Base-by-base conservation (phyloP, 2,888 invertebrate genomes). In the Tipula vernalis region DNA sequence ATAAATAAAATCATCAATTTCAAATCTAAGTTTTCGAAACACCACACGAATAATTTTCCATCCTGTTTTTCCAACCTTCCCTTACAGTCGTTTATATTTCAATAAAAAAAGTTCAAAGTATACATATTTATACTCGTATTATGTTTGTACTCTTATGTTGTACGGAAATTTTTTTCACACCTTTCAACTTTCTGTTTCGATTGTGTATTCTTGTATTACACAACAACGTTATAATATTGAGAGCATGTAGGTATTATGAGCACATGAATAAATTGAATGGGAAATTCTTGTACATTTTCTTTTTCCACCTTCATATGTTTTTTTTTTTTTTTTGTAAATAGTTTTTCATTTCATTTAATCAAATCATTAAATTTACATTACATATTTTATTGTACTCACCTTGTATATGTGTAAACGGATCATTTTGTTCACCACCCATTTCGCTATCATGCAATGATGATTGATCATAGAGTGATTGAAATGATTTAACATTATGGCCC, bases 351-450 rank as follows among this genome's bases (percentile, higher is more conserved):
- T 44, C 12, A 44, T 44, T 44, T 44, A 44, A 44, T 51, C 18
- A 71, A 28, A 71, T 71, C 71, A 28, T 28, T 71, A 28, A 71
- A 28, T 57, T 18, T 57, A 18, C 57, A 47, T 47, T 47, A 47
- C 13, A 51, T 51, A 51, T 51, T 28, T 8, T 71, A 71, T 71
- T n/a, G 6, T 0, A 28, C 44, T 86, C 47, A 86, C 86, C 42
- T 86, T 86, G 86, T 47, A 28, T 44, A 44, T 86, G 86, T 44
- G 86, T 86, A 86, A 86, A 86, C 47, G 44, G 44, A 86, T 86
- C 86, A 36, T 86, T 86, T 86, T 86, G 86, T 36, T 86, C 86
- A 86, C 86, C 44, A 36, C 86, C 44, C 44, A 44, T 44, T 44
- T 86, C 86, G 12, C n/a, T 47, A 44, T 86, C 86, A 86, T 86